Percentiles rank a stretch among this genome's conserved stretches.
Evolutionary conservation across 2,797 vertebrate species (phyloP).

Genomic region (Amblyraja radiata): DNA sequence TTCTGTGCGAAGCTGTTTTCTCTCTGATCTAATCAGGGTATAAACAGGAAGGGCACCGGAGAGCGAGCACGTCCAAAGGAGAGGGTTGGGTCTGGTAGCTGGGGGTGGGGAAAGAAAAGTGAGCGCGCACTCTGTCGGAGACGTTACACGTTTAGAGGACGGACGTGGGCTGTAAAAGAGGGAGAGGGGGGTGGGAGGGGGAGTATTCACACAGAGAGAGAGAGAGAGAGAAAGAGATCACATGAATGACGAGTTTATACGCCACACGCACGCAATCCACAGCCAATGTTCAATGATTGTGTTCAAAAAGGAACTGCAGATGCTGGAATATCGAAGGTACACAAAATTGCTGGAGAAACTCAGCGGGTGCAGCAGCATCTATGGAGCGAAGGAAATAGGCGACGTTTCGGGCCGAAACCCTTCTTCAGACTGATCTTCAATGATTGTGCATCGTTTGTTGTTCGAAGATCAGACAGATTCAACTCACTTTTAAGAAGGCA

Average conservation of each 20-base stretch:
- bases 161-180: neutral
- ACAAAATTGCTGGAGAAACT: too few relatives aligned
- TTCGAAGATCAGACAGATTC: neutral
- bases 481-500: neutral
- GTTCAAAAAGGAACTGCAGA: too few relatives aligned
- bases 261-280: neutral
- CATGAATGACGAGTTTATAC: neutral
- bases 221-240: neutral
- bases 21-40: neutral
- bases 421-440: too few relatives aligned
- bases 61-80: neutral
- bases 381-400: too few relatives aligned
- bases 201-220: too few relatives aligned
- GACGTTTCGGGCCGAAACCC: too few relatives aligned
- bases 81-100: neutral
- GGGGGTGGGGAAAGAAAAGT: neutral
- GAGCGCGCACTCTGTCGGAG: neutral
- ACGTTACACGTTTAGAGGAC: neutral
- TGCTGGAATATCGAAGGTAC: too few relatives aligned
- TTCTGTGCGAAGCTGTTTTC: conserved; percentile 1
- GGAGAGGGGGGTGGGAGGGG: neutral
- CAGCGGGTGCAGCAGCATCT: too few relatives aligned
- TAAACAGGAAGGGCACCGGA: conserved; percentile 22
- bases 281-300: too few relatives aligned
- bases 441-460: neutral